Conservation (phyloP, 2,888 invertebrate species). For the Orthosia cruda region DNA sequence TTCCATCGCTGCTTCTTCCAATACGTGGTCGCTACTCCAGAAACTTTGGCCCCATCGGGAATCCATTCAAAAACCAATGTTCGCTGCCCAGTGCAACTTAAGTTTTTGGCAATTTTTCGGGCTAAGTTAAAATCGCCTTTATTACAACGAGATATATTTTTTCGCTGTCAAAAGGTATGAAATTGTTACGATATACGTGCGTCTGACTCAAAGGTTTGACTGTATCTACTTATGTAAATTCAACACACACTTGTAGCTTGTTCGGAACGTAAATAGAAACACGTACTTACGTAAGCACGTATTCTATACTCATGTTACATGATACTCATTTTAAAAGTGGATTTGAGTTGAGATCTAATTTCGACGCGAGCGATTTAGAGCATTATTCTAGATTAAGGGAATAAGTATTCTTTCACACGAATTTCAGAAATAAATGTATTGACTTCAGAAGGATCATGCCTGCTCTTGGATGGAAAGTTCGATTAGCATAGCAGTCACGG, state of each 20-base stretch:
- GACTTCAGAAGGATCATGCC: background rate
- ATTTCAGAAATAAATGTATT: background rate
- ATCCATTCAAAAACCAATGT: too few relatives aligned
- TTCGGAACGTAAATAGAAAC: constrained; percentile 21
- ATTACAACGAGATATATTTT: background rate
- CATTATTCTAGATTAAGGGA: background rate
- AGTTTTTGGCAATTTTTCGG: background rate
- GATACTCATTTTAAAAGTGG: constrained; percentile 15
- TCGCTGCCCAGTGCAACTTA: too few relatives aligned
- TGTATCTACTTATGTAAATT: constrained; percentile 12
- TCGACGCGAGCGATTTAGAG: background rate
- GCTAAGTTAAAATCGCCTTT: background rate
- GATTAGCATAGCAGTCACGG: too few relatives aligned
- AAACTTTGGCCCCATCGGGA: too few relatives aligned
- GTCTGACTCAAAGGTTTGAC: background rate
- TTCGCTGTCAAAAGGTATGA: background rate
- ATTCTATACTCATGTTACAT: background rate
- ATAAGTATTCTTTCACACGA: background rate
- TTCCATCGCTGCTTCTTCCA: too few relatives aligned
- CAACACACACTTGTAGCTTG: constrained; percentile 15
- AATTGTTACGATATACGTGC: background rate
- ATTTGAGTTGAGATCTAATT: background rate
- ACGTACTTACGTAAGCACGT: constrained; percentile 19
- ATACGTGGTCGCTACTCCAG: too few relatives aligned
- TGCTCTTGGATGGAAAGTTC: background rate